Base-by-base conservation (phyloP, 1,140 invertebrate genomes). In the Drosophila carrolli region DNA sequence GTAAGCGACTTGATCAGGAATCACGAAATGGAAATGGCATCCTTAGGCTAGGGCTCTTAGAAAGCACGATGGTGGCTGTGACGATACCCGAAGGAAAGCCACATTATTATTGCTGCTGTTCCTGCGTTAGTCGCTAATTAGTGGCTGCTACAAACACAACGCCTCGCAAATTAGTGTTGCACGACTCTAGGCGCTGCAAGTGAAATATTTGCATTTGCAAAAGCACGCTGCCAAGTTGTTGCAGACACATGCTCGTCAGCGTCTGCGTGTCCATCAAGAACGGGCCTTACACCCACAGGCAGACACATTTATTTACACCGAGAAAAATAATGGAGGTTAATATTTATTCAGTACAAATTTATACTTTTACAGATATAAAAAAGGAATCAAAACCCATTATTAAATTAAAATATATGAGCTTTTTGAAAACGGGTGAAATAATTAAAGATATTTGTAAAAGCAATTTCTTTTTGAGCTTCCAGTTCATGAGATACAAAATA, bases 121-220 rank as follows among this genome's bases (percentile, higher is more conserved):
- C 19, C 41, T 48, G 58, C 58, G 50, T 75, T 50, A 75, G 59
- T 65, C 72, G 59, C 72, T 75, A 75, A 75, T 75, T 75, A 75
- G 72, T 48, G 11, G 38, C 50, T 40, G 72, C 59, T 75, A 23
- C 55, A 53, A 57, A 59, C 54, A 40, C 71, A 76, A 47, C 61
- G 72, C 47, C 37, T 32, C 37, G 43, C 13, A 58, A 67, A 75
- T 75, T 75, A 50, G 41, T 68, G 50, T 58, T 60, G 62, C 47
- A 76, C 55, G 56, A 41, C 62, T 68, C 32, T 11, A 54, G 72
- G 67, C 68, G 47, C 67, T 41, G 48, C 53, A 63, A 74, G 47
- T 68, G 58, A 78, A 81, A 85, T 84, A 84, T 81, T 85, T 85
- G 67, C 67, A 74, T 63, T 61, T 73, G 63, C 27, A 44, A 40